These are phyloP conservation scores for Hydrolagus affinis DNA, from an alignment of 2,113 vertebrate species.

Conservation along the genomic window DNA sequence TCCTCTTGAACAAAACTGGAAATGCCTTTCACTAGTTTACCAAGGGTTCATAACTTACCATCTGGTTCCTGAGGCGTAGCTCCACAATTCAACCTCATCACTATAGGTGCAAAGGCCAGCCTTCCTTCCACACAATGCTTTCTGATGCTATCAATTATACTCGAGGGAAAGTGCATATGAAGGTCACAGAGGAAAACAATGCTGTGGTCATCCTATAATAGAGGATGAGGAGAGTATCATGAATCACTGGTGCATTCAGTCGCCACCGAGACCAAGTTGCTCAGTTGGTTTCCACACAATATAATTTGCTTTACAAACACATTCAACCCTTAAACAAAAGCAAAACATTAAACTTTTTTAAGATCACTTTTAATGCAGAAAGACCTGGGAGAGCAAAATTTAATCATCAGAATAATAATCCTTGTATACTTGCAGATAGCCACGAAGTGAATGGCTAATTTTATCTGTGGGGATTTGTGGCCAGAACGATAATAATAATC, in stretches of 20 bases:
- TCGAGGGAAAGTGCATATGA: constrained; percentile 79
- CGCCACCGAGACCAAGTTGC: not conserved
- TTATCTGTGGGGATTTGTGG: no score
- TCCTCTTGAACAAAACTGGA: no score
- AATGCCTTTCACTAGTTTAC: not conserved
- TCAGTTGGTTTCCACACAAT: no score
- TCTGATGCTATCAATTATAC: constrained; percentile 73
- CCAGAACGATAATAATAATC: no score
- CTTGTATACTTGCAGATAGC: no score
- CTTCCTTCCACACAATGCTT: constrained; percentile 85
- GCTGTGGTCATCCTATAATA: constrained; percentile 75
- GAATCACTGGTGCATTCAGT: not conserved
- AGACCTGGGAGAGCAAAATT: no score
- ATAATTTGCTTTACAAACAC: no score
- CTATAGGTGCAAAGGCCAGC: constrained; percentile 84
- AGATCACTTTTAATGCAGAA: no score
- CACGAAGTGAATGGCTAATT: no score
- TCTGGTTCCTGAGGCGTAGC: constrained; percentile 66
- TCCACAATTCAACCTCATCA: constrained; percentile 81
- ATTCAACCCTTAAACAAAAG: no score
- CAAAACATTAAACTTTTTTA: no score
- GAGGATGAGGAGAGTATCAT: not conserved
- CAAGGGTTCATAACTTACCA: constrained; percentile 53
- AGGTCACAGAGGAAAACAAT: constrained; percentile 95
- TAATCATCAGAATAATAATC: no score